Base-by-base conservation (phyloP, 2,888 invertebrate species). In the Pyralis farinalis region DNA sequence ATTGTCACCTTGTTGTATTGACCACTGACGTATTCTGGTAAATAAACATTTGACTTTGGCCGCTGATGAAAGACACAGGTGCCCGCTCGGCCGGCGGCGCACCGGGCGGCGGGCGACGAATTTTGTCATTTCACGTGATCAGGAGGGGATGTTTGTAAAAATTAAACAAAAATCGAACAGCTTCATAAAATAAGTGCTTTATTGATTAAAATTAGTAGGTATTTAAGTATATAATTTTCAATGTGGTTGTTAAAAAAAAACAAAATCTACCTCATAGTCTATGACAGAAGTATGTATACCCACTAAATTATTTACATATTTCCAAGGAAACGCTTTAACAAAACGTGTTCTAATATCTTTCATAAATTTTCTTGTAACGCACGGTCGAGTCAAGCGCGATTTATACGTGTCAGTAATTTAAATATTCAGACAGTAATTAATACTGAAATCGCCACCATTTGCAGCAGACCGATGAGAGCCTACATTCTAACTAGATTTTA, bases 141-240 rank as follows among this genome's bases (percentile, higher is more conserved):
- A n/a, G 16, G 16, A 16, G 2, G 3, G 16, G 16, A 16, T 2
- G 16, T 16, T 16, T 16, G 4, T 4, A 66, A 58, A 73, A 77
- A 80, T 66, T 53, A 70, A 42, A 55, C 56, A 46, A 58, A 27
- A 68, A 66, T 63, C 55, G 64, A 80, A 82, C 81, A 75, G 74
- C 68, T 80, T 81, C 82, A 73, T 83, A 85, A 86, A 87, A 83
- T 86, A 85, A 84, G 86, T 87, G 86, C 80, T 86, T 85, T 83
- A 83, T 82, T 86, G 80, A 83, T 83, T 82, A 76, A 75, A 78
- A 78, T 79, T 74, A 75, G 71, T 77, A 74, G 71, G 67, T 75
- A 68, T 58, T 62, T 65, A 71, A 64, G 68, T 76, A 79, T 72
- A 73, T 71, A 69, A 72, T 72, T 71, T 71, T 63, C 67, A 74